phyloP scores from a whole-genome alignment of 2,797 vertebrate species.

The Gymnoscopelus braueri region DNA sequence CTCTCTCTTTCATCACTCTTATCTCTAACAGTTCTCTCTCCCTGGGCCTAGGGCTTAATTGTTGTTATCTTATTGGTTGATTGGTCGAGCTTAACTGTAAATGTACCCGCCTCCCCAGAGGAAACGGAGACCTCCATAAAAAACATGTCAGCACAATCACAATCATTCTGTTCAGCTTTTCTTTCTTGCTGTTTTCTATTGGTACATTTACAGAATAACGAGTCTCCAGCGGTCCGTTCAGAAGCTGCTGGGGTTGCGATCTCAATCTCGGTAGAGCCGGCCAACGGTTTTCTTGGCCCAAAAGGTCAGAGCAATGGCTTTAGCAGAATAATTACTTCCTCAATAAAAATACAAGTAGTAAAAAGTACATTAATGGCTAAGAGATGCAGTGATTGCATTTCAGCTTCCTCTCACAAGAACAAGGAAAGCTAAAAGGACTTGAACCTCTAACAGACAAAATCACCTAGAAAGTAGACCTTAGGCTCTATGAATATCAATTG shows the following conservation, averaged over 20 bases:
- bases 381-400: slow-evolving; percentile 46
- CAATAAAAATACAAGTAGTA: slow-evolving; percentile 37
- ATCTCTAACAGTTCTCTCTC: slow-evolving; percentile 48
- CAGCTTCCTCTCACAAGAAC: no score
- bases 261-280: slow-evolving; percentile 60
- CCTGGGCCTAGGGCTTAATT: slow-evolving; percentile 57
- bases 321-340: slow-evolving; percentile 48
- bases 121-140: slow-evolving; percentile 38
- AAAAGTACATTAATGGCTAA: slow-evolving; percentile 58
- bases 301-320: slow-evolving; percentile 49
- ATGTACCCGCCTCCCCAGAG: slow-evolving; percentile 29
- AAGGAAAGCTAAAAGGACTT: no score
- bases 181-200: slow-evolving; percentile 19
- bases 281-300: slow-evolving; percentile 38
- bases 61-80: slow-evolving; percentile 61
- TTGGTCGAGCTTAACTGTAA: slow-evolving; percentile 50
- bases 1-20: slow-evolving; percentile 15
- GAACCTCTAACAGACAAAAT: slow-evolving; percentile 25
- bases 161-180: slow-evolving; percentile 26
- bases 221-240: slow-evolving; percentile 26
- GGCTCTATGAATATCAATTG: slow-evolving; percentile 68
- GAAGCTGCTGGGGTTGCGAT: slow-evolving; percentile 53
- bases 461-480: slow-evolving; percentile 42
- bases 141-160: slow-evolving; percentile 38
- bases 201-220: slow-evolving; percentile 36